phyloP scores from a whole-genome alignment of 23 tunicate species.

The Halocynthia aurantium region DNA sequence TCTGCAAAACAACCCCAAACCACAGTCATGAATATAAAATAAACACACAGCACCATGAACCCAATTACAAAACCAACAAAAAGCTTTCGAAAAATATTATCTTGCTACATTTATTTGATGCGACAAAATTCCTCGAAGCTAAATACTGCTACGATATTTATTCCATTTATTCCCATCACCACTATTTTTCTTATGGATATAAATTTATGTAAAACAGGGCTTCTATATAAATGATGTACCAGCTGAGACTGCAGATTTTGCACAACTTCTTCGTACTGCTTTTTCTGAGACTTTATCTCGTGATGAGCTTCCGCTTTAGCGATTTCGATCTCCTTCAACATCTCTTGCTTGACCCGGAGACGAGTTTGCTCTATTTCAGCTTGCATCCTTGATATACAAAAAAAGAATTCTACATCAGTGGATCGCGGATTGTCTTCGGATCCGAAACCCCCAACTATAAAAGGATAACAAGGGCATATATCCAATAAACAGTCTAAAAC shows the following conservation, averaged over 20 bases:
- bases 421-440: not conserved
- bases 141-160: not conserved
- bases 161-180: not conserved
- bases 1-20: constrained; percentile 1
- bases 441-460: too few species aligned
- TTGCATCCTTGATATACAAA: constrained; percentile 33
- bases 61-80: too few species aligned
- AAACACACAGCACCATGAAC: not conserved
- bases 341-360: constrained; percentile 44
- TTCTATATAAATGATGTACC: constrained; percentile 10
- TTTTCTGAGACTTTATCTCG: constrained; percentile 40
- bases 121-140: not conserved
- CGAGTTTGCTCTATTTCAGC: constrained; percentile 75
- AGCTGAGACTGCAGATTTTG: constrained; percentile 53
- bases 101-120: not conserved
- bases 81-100: not conserved
- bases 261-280: constrained; percentile 42
- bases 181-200: not conserved
- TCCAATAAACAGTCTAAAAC: not conserved
- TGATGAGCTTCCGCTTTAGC: constrained; percentile 79
- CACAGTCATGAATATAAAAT: not conserved
- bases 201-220: not conserved
- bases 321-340: constrained; percentile 78
- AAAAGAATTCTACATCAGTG: not conserved
- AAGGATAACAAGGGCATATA: too few species aligned